Evolutionary conservation across 2,113 vertebrate species (phyloP).

Genomic region (Oenanthe oenanthe): DNA sequence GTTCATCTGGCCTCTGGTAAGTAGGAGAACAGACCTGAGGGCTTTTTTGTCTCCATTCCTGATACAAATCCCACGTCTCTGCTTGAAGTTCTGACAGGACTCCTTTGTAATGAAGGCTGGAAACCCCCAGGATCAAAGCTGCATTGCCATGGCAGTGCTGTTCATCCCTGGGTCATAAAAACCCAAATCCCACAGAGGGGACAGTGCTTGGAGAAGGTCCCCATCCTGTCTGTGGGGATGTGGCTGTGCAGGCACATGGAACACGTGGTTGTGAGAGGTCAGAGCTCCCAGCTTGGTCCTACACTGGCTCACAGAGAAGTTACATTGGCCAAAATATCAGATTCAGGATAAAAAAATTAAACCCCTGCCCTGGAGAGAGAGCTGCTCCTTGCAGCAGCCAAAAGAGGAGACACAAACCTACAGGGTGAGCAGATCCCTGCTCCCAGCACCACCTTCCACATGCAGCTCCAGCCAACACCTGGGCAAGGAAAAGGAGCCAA

Average conservation of each 20-base stretch:
- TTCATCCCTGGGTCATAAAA: neutral
- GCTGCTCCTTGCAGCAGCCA: neutral
- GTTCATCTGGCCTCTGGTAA: constrained; percentile 21
- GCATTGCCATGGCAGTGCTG: neutral
- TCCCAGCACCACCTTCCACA: fast-evolving
- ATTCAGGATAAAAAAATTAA: neutral
- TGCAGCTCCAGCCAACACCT: neutral
- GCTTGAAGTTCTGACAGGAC: neutral
- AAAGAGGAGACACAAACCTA: neutral
- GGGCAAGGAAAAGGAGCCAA: neutral
- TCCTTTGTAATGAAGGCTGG: neutral
- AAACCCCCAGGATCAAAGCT: neutral
- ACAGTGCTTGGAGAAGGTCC: neutral
- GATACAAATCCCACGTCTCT: neutral
- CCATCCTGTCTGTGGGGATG: neutral
- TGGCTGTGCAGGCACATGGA: neutral
- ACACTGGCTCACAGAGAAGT: neutral
- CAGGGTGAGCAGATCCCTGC: neutral
- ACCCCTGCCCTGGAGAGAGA: neutral
- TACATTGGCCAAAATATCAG: neutral
- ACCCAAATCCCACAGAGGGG: neutral
- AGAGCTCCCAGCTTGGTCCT: neutral
- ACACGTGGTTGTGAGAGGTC: neutral
- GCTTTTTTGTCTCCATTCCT: neutral
- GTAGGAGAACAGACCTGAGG: constrained; percentile 51